Percentiles rank a stretch among this genome's conserved stretches.
These are phyloP conservation scores for Chironomus riparius DNA, from an alignment of 2,888 invertebrate genomes.

Conservation along the genomic window DNA sequence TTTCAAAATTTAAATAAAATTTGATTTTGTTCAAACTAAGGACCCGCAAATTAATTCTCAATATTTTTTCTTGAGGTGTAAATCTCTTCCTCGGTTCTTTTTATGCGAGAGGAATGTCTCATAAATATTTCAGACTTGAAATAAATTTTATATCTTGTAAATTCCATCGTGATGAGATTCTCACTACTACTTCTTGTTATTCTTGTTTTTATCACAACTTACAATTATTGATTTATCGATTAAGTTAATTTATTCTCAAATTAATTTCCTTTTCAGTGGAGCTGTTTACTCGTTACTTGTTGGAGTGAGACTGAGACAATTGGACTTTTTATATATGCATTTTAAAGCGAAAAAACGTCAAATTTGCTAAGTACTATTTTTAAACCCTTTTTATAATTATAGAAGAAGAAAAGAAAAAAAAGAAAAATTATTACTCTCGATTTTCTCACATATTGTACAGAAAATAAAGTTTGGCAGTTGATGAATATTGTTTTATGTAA, in stretches of 20 bases:
- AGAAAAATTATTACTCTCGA: background rate
- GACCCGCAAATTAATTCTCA: background rate
- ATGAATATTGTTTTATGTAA: background rate
- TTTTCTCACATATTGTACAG: background rate
- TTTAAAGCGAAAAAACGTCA: conserved; percentile 7
- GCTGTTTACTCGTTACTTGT: conserved; percentile 7
- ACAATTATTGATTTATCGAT: conserved; percentile 1
- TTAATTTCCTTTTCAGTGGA: background rate
- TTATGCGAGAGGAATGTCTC: no score
- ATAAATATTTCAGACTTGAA: no score
- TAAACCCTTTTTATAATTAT: conserved; percentile 13
- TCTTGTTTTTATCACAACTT: background rate
- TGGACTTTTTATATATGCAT: conserved; percentile 9
- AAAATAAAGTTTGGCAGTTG: no score
- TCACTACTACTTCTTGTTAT: background rate
- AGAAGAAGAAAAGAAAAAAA: background rate
- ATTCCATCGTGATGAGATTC: background rate
- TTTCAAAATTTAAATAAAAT: background rate
- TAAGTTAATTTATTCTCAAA: background rate
- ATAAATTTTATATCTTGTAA: background rate
- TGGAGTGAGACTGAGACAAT: conserved; percentile 18
- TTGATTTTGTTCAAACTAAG: background rate
- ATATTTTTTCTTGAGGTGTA: background rate
- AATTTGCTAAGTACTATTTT: conserved; percentile 26
- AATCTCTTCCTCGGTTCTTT: background rate